phyloP scores from a whole-genome alignment of 2,797 vertebrate genomes.

The Spinus olivaceus region DNA sequence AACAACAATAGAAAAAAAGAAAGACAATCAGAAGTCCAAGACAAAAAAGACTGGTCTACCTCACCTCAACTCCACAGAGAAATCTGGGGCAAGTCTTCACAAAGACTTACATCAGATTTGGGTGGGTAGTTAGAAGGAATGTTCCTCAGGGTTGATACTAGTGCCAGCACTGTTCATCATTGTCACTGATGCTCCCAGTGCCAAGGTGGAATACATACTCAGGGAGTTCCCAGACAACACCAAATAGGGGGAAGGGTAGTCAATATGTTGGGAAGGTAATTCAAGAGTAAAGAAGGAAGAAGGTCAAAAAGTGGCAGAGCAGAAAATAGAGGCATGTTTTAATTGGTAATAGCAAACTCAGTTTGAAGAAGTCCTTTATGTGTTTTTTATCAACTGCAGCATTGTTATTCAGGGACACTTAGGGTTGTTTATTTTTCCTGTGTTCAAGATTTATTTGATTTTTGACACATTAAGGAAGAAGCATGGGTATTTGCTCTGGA shows the following conservation, averaged over 20 bases:
- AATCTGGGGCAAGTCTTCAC: not conserved
- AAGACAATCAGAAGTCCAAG: not conserved
- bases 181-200: not conserved
- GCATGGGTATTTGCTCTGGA: not conserved
- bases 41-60: not conserved
- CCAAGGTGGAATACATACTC: not conserved
- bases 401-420: not conserved
- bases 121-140: not conserved
- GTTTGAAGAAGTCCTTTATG: not conserved
- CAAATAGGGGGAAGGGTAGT: accelerated
- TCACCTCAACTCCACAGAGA: not conserved
- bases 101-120: not conserved
- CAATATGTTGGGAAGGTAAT: not conserved
- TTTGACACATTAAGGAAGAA: not conserved
- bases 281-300: not conserved
- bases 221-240: not conserved
- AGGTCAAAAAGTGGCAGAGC: not conserved
- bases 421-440: not conserved
- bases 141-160: not conserved
- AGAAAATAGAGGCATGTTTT: not conserved
- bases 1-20: not conserved
- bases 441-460: not conserved
- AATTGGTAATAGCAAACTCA: not conserved
- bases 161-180: not conserved
- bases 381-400: not conserved